These are phyloP conservation scores for Hyles vespertilio DNA, from an alignment of 1,140 invertebrate species.

Conservation along the genomic window DNA sequence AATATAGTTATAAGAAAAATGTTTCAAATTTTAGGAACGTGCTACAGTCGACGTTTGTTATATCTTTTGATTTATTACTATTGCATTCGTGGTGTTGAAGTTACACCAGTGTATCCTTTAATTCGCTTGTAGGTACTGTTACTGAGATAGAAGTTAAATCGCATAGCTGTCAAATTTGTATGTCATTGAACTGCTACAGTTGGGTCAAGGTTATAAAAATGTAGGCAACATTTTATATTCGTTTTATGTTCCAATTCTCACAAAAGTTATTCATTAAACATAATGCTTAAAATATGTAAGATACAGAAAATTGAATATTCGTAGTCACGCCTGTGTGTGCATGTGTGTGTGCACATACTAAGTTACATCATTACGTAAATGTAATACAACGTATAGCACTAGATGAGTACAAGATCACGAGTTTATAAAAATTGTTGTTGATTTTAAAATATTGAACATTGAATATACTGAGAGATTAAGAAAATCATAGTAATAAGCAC, in stretches of 20 bases:
- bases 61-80: conserved; percentile 18
- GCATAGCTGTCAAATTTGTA: background rate
- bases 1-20: conserved; percentile 14
- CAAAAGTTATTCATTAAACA: too few relatives aligned
- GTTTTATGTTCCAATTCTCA: too few relatives aligned
- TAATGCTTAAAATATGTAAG: too few relatives aligned
- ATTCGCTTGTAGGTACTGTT: too few relatives aligned
- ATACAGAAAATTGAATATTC: too few relatives aligned
- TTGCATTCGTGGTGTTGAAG: conserved; percentile 6
- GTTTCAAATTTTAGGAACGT: conserved; percentile 6
- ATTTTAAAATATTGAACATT: background rate
- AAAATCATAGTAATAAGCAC: conserved; percentile 15
- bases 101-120: background rate
- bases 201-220: conserved; percentile 18
- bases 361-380: too few relatives aligned
- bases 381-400: too few relatives aligned
- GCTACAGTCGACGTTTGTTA: conserved; percentile 9
- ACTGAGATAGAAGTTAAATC: too few relatives aligned
- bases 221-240: background rate
- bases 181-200: conserved; percentile 15
- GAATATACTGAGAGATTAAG: background rate
- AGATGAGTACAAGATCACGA: too few relatives aligned
- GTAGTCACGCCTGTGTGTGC: too few relatives aligned
- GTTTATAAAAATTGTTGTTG: too few relatives aligned
- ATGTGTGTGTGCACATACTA: too few relatives aligned